Percentiles rank a stretch among this genome's conserved stretches.
These are phyloP conservation scores for Eutolmus rufibarbis DNA, from an alignment of 2,888 invertebrate species.

Conservation along the genomic window DNA sequence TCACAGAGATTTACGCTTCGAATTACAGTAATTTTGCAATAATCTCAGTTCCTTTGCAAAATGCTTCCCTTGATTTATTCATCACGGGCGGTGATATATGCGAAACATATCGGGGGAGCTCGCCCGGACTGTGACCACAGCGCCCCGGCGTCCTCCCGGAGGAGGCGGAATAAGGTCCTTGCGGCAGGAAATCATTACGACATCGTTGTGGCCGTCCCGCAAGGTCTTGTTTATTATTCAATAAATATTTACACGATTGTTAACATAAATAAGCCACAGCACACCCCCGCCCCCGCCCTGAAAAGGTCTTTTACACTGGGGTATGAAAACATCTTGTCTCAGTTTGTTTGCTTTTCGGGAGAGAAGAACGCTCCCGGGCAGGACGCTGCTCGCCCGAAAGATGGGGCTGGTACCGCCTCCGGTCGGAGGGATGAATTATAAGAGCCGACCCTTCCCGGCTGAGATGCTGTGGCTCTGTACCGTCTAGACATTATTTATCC, in stretches of 20 bases:
- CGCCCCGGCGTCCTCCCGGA: no score
- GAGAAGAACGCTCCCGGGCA: not conserved
- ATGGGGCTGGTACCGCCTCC: not conserved
- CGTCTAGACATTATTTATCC: slow-evolving; percentile 38
- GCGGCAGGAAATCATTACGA: slow-evolving; percentile 24
- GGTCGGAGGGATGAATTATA: slow-evolving; percentile 17
- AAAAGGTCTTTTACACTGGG: slow-evolving; percentile 15
- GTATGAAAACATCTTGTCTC: slow-evolving; percentile 14
- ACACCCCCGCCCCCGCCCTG: not conserved
- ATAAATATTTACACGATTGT: slow-evolving; percentile 48
- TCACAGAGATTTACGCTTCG: not conserved
- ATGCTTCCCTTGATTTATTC: not conserved
- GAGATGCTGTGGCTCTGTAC: not conserved
- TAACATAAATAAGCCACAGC: slow-evolving; percentile 46
- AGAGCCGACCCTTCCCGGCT: not conserved
- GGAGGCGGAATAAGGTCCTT: not conserved
- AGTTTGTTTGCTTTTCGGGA: slow-evolving; percentile 8
- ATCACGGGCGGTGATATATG: not conserved
- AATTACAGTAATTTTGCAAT: slow-evolving; percentile 3
- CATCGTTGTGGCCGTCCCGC: slow-evolving; percentile 1
- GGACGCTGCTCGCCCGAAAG: not conserved
- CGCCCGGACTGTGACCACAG: not conserved
- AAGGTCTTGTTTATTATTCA: slow-evolving; percentile 45
- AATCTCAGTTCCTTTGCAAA: not conserved
- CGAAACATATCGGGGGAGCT: not conserved